phyloP scores from a whole-genome alignment of 2,113 vertebrate genomes.

The Myotis yumanensis region DNA sequence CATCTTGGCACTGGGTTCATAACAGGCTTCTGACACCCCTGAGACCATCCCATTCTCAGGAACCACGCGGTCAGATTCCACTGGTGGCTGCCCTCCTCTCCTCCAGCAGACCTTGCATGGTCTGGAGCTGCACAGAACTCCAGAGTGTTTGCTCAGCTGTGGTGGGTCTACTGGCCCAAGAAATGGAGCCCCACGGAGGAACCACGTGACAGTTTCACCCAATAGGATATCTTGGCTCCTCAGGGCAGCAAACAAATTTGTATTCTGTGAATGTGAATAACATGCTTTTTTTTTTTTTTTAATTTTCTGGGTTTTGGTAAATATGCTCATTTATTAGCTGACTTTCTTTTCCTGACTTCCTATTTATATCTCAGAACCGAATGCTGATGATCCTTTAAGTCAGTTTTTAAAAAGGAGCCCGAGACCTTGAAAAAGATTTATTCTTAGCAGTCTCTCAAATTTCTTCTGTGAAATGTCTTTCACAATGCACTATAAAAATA shows the following conservation, averaged over 20 bases:
- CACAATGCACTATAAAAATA: constrained; percentile 48
- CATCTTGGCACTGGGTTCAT: too few species aligned
- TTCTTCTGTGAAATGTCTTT: not conserved
- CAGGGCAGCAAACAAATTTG: not conserved
- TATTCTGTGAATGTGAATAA: not conserved
- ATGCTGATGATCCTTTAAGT: constrained; percentile 27
- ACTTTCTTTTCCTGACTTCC: not conserved
- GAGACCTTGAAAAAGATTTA: constrained; percentile 45
- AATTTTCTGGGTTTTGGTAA: constrained; percentile 24
- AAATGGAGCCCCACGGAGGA: not conserved
- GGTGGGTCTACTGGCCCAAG: not conserved
- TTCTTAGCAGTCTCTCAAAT: constrained; percentile 34
- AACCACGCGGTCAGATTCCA: not conserved
- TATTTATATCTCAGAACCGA: constrained; percentile 23
- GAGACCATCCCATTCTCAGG: not conserved
- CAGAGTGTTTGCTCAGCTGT: constrained; percentile 30
- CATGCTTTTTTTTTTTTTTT: not conserved
- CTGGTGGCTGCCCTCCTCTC: not conserved
- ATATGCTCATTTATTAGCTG: not conserved
- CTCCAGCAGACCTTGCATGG: not conserved
- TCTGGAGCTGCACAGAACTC: not conserved
- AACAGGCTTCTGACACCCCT: not conserved
- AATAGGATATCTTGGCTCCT: not conserved
- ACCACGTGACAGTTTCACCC: not conserved
- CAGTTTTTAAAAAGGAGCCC: not conserved